Base-by-base conservation (phyloP, 2,113 vertebrate species). In the Gobio gobio region DNA sequence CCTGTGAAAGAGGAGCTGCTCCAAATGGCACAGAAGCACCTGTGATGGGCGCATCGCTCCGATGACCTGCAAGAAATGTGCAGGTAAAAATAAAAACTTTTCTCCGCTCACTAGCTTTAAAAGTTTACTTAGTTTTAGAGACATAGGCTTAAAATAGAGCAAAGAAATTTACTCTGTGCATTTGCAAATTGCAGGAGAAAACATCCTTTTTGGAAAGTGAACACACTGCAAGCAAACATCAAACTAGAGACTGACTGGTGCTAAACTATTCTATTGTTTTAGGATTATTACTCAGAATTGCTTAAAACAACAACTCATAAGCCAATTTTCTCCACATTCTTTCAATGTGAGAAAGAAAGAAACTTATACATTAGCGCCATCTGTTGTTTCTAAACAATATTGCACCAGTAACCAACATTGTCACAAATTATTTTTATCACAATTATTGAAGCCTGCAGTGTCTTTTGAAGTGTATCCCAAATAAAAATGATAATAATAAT, bases 21-120 rank as follows among this genome's bases (percentile, higher is more conserved):
- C 20, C 18, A 70, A 75, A 75, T 51, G 5, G 36, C 29, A 12
- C 54, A 20, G 47, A 68, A 82, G 85, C 70, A 82, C 79, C 59
- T 83, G 72, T 33, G 76, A 58, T 61, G 36, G 12, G 22, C 7
- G 16, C 47, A 13, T 61, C 73, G 45, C 54, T 78, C 20, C 45
- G 43, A 22, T 59, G 76, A 78, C 33, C 51, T 7, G 29, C 47
- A 54, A 51, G 51, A 78, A 43, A 40, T 8, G 2, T 43, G 33
- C 10, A 78, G 76, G 76, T 59, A 43, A 59, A 59, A 56, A 78
- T 78, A 78, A 59, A 20, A 36, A 78, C 33, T 24, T 14, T 43
- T 59, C 54, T 78, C 29, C 20, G 18, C 29, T 78, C 10, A 4
- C 10, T 13, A 3, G 0, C 24, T 59, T 78, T 36, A 59, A 26